These are phyloP conservation scores for Andrena cerasifolii DNA, from an alignment of 1,140 invertebrate genomes.

Conservation along the genomic window DNA sequence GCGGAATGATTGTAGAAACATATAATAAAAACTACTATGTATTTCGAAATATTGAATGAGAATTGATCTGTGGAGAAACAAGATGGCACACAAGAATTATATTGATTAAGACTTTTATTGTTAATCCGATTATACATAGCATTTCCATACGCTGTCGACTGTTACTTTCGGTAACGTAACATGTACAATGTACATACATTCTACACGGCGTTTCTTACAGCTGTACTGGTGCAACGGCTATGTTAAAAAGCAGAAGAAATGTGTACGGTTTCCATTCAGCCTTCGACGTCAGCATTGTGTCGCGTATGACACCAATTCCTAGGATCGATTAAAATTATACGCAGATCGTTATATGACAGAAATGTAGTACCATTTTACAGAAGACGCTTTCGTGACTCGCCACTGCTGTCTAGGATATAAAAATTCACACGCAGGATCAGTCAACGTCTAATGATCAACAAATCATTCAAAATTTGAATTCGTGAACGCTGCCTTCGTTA, in stretches of 20 bases:
- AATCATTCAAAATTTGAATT: too few species aligned
- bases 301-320: not conserved
- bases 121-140: slow-evolving; percentile 64
- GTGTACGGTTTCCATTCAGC: not conserved
- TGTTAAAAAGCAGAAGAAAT: slow-evolving; percentile 52
- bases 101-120: slow-evolving; percentile 67
- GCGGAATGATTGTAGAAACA: too few species aligned
- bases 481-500: too few species aligned
- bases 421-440: too few species aligned
- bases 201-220: slow-evolving; percentile 60
- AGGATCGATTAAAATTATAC: not conserved
- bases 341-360: too few species aligned
- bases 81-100: not conserved
- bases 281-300: not conserved
- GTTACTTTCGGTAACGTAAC: slow-evolving; percentile 51
- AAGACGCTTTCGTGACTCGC: too few species aligned
- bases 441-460: too few species aligned
- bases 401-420: too few species aligned
- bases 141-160: slow-evolving; percentile 51
- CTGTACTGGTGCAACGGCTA: slow-evolving; percentile 45
- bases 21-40: not conserved
- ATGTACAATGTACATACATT: slow-evolving; percentile 30
- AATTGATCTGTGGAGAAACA: not conserved
- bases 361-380: too few species aligned
- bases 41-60: not conserved